Evolutionary conservation across 2,113 vertebrate genomes (phyloP).

Genomic region (Pheucticus melanocephalus): DNA sequence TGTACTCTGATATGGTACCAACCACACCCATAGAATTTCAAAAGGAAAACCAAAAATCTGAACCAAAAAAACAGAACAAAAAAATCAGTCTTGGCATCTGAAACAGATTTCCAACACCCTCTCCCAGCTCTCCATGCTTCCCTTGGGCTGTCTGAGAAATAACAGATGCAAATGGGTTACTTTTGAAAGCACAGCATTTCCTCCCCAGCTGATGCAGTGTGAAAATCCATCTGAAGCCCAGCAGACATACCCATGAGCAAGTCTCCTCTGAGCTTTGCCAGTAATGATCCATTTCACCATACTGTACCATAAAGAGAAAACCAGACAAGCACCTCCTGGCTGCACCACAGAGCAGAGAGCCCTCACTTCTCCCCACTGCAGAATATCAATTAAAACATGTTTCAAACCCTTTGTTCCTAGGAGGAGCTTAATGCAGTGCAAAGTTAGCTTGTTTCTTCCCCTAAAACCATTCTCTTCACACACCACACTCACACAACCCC

Average conservation of each 20-base stretch:
- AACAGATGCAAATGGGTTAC: conserved; percentile 8
- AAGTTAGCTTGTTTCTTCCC: neutral
- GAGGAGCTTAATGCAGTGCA: neutral
- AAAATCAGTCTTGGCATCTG: neutral
- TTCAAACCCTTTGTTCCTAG: neutral
- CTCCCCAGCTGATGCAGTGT: neutral
- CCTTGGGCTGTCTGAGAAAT: conserved; percentile 4
- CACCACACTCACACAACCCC: neutral
- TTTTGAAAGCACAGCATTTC: conserved; percentile 23
- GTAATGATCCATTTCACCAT: neutral
- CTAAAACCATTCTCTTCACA: neutral
- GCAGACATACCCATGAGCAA: conserved; percentile 24
- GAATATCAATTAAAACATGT: neutral
- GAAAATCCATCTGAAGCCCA: conserved; percentile 43
- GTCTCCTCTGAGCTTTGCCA: neutral
- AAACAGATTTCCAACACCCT: neutral
- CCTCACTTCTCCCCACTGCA: neutral
- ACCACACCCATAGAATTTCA: neutral
- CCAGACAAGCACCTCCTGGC: neutral
- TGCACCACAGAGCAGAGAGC: neutral
- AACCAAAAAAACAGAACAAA: neutral
- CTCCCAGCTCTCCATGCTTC: neutral
- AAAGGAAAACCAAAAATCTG: neutral
- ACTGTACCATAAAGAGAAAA: neutral
- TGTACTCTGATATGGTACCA: neutral